A percentile compares a stretch with the other conserved stretches of the same genome.
Evolutionary conservation across 2,888 invertebrate species (phyloP).

Genomic region (Tridacna gigas): DNA sequence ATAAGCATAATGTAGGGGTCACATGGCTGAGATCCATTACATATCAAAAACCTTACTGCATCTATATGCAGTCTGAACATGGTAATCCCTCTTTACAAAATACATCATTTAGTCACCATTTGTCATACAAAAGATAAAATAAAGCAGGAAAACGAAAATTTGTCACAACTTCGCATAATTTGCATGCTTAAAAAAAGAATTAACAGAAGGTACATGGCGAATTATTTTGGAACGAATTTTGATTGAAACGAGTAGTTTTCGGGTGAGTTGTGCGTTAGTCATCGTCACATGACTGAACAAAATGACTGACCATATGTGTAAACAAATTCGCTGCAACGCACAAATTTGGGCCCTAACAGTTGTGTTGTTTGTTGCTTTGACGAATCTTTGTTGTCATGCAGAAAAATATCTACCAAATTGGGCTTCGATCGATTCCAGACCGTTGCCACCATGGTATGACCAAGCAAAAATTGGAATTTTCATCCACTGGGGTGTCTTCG

Average conservation of each 20-base stretch:
- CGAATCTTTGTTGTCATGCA: conserved; percentile 1
- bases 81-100: too few species aligned
- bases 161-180: too few species aligned
- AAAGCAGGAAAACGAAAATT: too few species aligned
- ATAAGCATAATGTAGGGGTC: too few species aligned
- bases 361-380: background rate
- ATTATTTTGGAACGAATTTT: too few species aligned
- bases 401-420: conserved; percentile 66
- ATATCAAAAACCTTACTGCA: too few species aligned
- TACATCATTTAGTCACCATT: too few species aligned
- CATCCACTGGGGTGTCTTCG: conserved; percentile 86
- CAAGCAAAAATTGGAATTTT: conserved; percentile 86
- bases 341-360: background rate
- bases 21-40: too few species aligned
- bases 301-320: conserved; percentile 9
- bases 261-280: background rate
- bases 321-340: background rate
- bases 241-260: background rate
- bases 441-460: conserved; percentile 85
- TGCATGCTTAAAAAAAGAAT: too few species aligned
- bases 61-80: too few species aligned
- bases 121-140: too few species aligned
- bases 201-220: too few species aligned
- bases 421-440: conserved; percentile 84
- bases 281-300: background rate